Evolutionary conservation across 1,140 invertebrate species (phyloP), one percentile per base, ranked within the genome.

Genomic region (Penaeus vannamei): DNA sequence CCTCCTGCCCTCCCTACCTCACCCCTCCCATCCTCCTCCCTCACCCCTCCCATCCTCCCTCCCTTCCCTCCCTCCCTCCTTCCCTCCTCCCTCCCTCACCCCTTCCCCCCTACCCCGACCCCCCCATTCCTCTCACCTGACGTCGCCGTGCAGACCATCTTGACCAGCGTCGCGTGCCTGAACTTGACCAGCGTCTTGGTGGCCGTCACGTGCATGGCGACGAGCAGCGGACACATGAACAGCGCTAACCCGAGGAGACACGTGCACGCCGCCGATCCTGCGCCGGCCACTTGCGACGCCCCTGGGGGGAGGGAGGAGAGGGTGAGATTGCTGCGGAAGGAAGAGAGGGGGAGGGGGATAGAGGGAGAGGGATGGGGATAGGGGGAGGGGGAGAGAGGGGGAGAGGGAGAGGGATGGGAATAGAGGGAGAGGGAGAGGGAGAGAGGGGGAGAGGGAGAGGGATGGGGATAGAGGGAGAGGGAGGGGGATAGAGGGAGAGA

Each of bases 101-200:
- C 76, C 1, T 1, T 79, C 76, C 46, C 76, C 23, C 29, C 23
- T 1, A 0, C 29, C 46, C 76, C 23, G 29, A 1, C 76, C 29
- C 12, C 76, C 29, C 29, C 23, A 0, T 10, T 14, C 3, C 1
- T 42, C 81, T 84, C 23, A 89, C 87, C 87, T 85, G 82, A 84
- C 8, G 69, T 53, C 0, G 69, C 81, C 12, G 61, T 85, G 83
- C 87, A 89, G 72, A 89, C 60, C 87, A 89, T 84, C 72, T 89
- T 85, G 22, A 42, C 20, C 7, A 89, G 69, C 7, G 87, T 85
- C 14, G 87, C 87, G 66, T 89, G 87, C 20, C 87, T 53, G 72
- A 89, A 89, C 72, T 89, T 89, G 60, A 89, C 22, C 46, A 89
- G 53, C 22, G 46, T 61, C 82, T 85, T 89, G 12, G 14, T 69